A percentile compares a stretch with the other conserved stretches of the same genome.
Evolutionary conservation across 2,888 invertebrate species (phyloP).

Genomic region (Cyclophora albipunctata): DNA sequence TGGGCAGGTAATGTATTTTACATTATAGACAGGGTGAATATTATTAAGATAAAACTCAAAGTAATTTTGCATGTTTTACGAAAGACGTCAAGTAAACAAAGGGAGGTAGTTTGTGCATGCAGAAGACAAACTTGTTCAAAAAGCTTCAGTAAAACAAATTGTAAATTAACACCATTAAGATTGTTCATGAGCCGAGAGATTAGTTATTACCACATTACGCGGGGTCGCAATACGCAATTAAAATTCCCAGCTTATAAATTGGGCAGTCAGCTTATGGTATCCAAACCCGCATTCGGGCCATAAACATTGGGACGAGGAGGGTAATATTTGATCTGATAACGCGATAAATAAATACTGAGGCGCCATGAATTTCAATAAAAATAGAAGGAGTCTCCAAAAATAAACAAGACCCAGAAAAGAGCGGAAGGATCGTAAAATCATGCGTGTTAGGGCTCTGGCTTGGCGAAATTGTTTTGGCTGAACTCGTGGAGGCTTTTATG

Average conservation of each 20-base stretch:
- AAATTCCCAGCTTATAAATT: slow-evolving; percentile 23
- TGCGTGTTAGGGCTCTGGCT: slow-evolving; percentile 66
- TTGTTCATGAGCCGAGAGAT: slow-evolving; percentile 17
- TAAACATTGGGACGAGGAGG: slow-evolving; percentile 33
- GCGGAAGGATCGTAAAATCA: slow-evolving; percentile 61
- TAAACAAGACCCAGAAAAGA: slow-evolving; percentile 45
- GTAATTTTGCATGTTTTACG: too few relatives aligned
- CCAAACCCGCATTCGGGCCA: slow-evolving; percentile 24
- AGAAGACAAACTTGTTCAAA: too few relatives aligned
- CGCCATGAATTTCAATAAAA: slow-evolving; percentile 53
- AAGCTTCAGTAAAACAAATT: slow-evolving; percentile 8
- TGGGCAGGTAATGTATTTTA: too few relatives aligned
- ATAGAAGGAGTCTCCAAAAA: slow-evolving; percentile 45
- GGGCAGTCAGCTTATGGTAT: slow-evolving; percentile 23
- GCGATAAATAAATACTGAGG: slow-evolving; percentile 44
- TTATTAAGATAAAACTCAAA: too few relatives aligned
- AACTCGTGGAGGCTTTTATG: slow-evolving; percentile 65
- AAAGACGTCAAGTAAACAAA: too few relatives aligned
- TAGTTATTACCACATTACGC: slow-evolving; percentile 16
- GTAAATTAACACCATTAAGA: slow-evolving; percentile 18
- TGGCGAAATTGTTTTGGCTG: slow-evolving; percentile 72
- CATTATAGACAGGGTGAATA: too few relatives aligned
- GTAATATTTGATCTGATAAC: slow-evolving; percentile 50
- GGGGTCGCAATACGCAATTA: slow-evolving; percentile 12
- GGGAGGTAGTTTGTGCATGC: too few relatives aligned